Conservation (phyloP, 1,140 invertebrate species). For the Pissodes strobi region DNA sequence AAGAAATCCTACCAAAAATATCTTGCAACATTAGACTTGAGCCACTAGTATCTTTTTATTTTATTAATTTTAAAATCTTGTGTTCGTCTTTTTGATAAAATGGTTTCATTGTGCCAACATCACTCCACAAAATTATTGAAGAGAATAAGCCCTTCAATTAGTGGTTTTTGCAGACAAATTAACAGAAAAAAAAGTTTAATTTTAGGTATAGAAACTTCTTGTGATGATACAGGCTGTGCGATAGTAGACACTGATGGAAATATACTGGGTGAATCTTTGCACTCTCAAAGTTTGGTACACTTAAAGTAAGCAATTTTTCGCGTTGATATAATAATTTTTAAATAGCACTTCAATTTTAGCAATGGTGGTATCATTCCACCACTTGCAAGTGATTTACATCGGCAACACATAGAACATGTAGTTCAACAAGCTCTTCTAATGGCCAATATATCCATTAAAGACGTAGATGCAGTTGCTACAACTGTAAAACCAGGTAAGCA, state of each 20-base stretch:
- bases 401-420: constrained; percentile 74
- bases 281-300: constrained; percentile 78
- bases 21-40: too few relatives aligned
- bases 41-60: too few relatives aligned
- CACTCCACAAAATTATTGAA: neutral
- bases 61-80: too few relatives aligned
- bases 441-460: constrained; percentile 68
- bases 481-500: constrained; percentile 82
- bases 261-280: constrained; percentile 77
- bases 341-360: constrained; percentile 58
- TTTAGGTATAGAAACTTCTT: constrained; percentile 97
- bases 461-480: constrained; percentile 89
- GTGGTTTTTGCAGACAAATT: neutral
- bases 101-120: neutral
- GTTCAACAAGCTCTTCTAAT: constrained; percentile 70
- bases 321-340: too few relatives aligned
- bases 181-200: constrained; percentile 53
- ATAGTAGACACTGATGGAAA: constrained; percentile 74
- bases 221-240: constrained; percentile 94
- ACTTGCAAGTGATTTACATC: constrained; percentile 81
- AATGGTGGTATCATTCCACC: constrained; percentile 91
- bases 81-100: neutral
- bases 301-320: constrained; percentile 63
- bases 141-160: neutral
- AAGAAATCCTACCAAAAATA: too few relatives aligned